These are phyloP conservation scores for Heterotilapia buettikoferi DNA, from an alignment of 2,113 vertebrate species.

Conservation along the genomic window DNA sequence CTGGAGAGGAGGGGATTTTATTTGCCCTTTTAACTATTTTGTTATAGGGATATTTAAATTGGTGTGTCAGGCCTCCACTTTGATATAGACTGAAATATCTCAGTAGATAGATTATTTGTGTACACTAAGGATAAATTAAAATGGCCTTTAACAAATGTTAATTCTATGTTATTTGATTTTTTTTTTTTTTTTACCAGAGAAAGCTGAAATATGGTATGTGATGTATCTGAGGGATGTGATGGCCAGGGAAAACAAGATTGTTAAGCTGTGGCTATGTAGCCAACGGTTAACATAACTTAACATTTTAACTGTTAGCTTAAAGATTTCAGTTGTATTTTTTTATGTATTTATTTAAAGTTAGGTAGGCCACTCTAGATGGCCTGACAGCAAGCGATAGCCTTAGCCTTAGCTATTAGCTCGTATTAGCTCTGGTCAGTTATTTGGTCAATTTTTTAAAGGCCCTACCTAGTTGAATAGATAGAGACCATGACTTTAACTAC, in stretches of 20 bases:
- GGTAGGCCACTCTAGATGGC: neutral
- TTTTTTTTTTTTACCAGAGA: neutral
- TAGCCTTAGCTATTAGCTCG: neutral
- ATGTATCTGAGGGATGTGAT: neutral
- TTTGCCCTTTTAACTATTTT: neutral
- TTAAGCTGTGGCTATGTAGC: neutral
- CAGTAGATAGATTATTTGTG: neutral
- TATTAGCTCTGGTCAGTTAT: neutral
- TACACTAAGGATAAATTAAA: neutral
- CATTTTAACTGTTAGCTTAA: neutral
- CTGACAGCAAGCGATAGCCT: neutral
- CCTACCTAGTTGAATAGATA: neutral
- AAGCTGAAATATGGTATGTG: neutral
- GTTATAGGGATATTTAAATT: neutral
- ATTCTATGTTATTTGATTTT: neutral
- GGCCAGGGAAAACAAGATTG: neutral
- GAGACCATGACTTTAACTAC: neutral
- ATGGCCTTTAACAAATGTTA: neutral
- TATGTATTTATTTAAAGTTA: neutral
- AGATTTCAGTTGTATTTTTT: neutral
- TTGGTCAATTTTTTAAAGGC: neutral
- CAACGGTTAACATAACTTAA: neutral
- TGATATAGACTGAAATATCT: neutral
- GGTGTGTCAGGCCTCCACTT: neutral
- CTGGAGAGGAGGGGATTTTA: neutral